A percentile compares a stretch with the other conserved stretches of the same genome.
Evolutionary conservation across 2,113 vertebrate species (phyloP).

Genomic region (Coturnix japonica): DNA sequence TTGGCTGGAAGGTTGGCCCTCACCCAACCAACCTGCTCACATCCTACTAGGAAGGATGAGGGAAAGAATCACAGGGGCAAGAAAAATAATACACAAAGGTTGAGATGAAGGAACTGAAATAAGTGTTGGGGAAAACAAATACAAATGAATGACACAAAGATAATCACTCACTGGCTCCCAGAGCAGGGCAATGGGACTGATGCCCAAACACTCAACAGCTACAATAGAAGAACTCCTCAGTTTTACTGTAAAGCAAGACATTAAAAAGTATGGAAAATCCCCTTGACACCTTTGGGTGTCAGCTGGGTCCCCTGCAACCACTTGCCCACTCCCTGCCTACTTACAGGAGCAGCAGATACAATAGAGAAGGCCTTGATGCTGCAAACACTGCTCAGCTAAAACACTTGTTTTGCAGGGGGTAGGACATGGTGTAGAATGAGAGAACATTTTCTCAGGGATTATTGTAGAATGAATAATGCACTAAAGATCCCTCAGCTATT

Average conservation of each 20-base stretch:
- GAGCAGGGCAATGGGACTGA: not conserved
- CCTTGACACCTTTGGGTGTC: not conserved
- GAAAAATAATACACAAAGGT: not conserved
- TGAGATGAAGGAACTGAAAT: not conserved
- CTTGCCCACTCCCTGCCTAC: not conserved
- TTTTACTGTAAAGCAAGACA: not conserved
- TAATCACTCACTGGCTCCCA: not conserved
- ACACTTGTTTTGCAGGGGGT: not conserved
- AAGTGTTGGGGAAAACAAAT: not conserved
- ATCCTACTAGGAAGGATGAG: not conserved
- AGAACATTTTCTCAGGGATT: not conserved
- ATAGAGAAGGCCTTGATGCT: not conserved
- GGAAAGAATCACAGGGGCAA: not conserved
- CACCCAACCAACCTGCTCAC: not conserved
- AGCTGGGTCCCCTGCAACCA: not conserved
- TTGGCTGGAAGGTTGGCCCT: not conserved
- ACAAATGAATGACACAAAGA: not conserved
- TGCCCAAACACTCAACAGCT: not conserved
- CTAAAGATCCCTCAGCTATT: not conserved
- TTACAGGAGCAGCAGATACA: not conserved
- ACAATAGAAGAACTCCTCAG: not conserved
- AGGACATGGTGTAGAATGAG: not conserved
- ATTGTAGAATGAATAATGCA: not conserved
- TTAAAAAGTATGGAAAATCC: not conserved
- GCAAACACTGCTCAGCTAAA: not conserved